Evolutionary conservation across 2,888 invertebrate species (phyloP), one percentile per base, ranked within the genome.

Genomic region (Octonoba sinensis): DNA sequence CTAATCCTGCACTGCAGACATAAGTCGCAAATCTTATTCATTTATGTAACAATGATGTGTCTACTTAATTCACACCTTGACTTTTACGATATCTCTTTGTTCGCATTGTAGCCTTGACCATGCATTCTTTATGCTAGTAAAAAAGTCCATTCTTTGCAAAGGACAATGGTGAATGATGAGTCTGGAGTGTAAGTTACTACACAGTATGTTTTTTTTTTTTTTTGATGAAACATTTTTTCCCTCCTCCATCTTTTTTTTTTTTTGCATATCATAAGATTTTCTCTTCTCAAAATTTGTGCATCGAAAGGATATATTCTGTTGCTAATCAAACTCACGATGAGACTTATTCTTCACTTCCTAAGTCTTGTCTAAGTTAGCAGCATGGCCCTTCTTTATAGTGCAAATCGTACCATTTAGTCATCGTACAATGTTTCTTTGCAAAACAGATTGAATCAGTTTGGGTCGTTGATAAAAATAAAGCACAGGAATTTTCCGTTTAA

Each of bases 41-140:
- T 77, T 77, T 65, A 65, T 77, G 71, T 65, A 77, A 77, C 44
- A 70, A 62, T 70, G 56, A 54, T 15, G 64, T 56, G 51, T 69
- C 49, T 71, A 36, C 44, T 67, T 77, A 71, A 70, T 77, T 77
- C 71, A 49, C 77, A 77, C 77, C 71, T 71, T 77, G 65, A 70
- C 77, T 65, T 77, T 77, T 77, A 71, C 54, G 36, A 56, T 47
- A 51, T 47, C 16, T 65, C 77, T 66, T 74, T 77, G 57, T 77
- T 65, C 70, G 57, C 27, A 36, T 65, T 59, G 57, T 66, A 77
- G 71, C 77, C 77, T 77, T 77, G 77, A 77, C 70, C 71, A 71
- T 77, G 70, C 77, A 77, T 77, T 70, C 62, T 69, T 70, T 62
- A 62, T n/a, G 65, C 20, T 70, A 77, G 65, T 59, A 77, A 77